These are phyloP conservation scores for Fistularia tabacaria DNA, from an alignment of 2,797 vertebrate species.

Conservation along the genomic window DNA sequence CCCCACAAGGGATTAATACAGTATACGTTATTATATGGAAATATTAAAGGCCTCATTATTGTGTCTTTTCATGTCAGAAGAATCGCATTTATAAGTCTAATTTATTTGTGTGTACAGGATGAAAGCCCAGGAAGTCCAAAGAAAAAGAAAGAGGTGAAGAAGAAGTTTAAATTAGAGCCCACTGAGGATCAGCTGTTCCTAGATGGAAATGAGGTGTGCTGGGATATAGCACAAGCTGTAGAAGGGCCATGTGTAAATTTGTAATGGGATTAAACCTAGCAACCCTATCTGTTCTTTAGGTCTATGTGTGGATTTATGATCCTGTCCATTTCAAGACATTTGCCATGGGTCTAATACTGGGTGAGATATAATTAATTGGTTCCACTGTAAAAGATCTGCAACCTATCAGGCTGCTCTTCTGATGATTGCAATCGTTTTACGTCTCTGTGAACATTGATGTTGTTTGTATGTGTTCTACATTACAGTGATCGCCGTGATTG, in stretches of 20 bases:
- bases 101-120: conserved; percentile 74
- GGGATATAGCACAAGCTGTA: no score
- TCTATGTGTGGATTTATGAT: conserved; percentile 98
- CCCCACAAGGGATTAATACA: no score
- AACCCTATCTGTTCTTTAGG: conserved; percentile 68
- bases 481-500: conserved; percentile 94
- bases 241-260: neutral
- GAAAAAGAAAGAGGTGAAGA: conserved; percentile 96
- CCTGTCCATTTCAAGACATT: conserved; percentile 99
- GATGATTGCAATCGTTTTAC: neutral
- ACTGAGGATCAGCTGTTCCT: conserved; percentile 96
- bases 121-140: conserved; percentile 93
- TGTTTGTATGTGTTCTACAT: conserved; percentile 8
- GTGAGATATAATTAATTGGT: conserved; percentile 71
- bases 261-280: neutral
- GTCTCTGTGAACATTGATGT: neutral
- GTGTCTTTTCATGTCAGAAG: no score
- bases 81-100: no score
- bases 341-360: conserved; percentile 97
- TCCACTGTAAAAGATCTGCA: neutral
- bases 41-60: no score
- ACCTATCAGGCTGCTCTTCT: neutral
- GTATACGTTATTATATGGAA: no score
- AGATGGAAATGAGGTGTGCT: conserved; percentile 91
- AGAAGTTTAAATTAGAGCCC: conserved; percentile 97